These are phyloP conservation scores for Myotis lucifugus DNA, from an alignment of 2,113 vertebrate species.

Conservation along the genomic window DNA sequence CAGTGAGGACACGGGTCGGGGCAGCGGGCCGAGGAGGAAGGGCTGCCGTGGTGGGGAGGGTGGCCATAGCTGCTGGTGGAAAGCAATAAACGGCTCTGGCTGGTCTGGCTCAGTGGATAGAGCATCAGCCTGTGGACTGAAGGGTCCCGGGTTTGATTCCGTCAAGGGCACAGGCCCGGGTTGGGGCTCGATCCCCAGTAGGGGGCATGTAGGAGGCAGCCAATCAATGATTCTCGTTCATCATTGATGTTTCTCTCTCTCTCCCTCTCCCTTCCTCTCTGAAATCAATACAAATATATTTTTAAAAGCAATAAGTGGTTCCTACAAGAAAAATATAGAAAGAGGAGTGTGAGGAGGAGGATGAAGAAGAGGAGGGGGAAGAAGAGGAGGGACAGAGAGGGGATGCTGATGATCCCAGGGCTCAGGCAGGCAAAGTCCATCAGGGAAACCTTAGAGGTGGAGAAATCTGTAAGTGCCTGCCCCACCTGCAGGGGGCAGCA, in stretches of 20 bases:
- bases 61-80: not conserved
- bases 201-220: too few species aligned
- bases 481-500: constrained; percentile 76
- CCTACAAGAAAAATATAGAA: not conserved
- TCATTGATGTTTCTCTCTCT: too few species aligned
- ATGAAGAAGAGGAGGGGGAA: not conserved
- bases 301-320: not conserved
- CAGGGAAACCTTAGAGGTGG: not conserved
- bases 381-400: not conserved
- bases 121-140: too few species aligned
- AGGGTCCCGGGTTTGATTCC: too few species aligned
- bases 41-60: too few species aligned
- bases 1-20: constrained; percentile 54
- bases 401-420: too few species aligned
- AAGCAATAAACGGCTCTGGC: too few species aligned
- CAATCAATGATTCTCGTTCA: too few species aligned
- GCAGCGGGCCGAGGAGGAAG: not conserved
- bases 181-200: too few species aligned
- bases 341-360: not conserved
- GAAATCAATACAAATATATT: not conserved
- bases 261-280: too few species aligned
- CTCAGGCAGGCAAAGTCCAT: not conserved
- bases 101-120: too few species aligned
- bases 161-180: too few species aligned
- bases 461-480: not conserved